phyloP scores from a whole-genome alignment of 2,888 invertebrate species.

The Alloplasta piceator region DNA sequence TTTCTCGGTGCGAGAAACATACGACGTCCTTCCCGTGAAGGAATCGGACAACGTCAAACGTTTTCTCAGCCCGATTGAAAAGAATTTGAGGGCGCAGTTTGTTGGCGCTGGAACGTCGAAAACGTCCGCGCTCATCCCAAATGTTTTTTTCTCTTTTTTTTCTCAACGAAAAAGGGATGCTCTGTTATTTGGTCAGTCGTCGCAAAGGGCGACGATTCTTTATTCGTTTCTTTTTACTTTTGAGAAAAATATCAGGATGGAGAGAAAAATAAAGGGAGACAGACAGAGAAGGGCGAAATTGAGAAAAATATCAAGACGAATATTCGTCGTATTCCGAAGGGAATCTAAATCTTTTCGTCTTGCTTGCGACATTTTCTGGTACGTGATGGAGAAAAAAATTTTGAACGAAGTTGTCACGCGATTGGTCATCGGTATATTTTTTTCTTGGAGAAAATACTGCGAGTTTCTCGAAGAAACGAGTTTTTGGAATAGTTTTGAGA shows the following conservation, averaged over 20 bases:
- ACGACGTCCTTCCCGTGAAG: slow-evolving; percentile 40
- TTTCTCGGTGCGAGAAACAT: slow-evolving; percentile 61
- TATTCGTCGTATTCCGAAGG: background rate
- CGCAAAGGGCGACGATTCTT: slow-evolving; percentile 59
- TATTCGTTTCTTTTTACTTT: slow-evolving; percentile 48
- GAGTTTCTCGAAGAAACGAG: background rate
- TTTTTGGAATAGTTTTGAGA: no score
- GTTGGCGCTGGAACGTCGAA: slow-evolving; percentile 77
- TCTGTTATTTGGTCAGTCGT: slow-evolving; percentile 61
- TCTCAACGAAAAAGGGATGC: slow-evolving; percentile 57
- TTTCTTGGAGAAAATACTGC: background rate
- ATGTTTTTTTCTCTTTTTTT: background rate
- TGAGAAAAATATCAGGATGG: slow-evolving; percentile 17
- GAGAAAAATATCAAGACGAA: background rate
- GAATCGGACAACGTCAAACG: slow-evolving; percentile 4
- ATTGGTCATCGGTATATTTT: slow-evolving; percentile 22
- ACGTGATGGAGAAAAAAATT: slow-evolving; percentile 3
- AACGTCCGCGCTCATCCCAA: slow-evolving; percentile 76
- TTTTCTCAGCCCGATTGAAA: slow-evolving; percentile 45
- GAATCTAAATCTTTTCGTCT: background rate
- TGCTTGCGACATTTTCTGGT: slow-evolving; percentile 7
- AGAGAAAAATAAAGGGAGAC: background rate
- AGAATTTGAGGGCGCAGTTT: slow-evolving; percentile 76
- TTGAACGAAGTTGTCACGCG: background rate
- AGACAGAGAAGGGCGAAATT: background rate